Percentiles rank a stretch among this genome's conserved stretches.
phyloP scores from a whole-genome alignment of 1,140 invertebrate species.

The Eupristina koningsbergeri region DNA sequence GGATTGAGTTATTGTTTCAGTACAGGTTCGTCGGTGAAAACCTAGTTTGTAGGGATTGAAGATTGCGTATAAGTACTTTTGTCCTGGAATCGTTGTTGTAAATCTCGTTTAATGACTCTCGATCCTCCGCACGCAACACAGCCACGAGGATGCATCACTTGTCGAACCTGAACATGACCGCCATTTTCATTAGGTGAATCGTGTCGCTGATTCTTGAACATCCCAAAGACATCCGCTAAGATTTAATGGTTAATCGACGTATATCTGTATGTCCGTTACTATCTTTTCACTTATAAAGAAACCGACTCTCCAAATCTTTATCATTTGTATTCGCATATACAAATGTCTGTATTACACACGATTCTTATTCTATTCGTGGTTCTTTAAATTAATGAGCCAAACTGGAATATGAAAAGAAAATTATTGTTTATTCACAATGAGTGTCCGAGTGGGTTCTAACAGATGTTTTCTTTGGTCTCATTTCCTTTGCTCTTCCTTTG shows the following conservation, averaged over 20 bases:
- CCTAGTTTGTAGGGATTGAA: neutral
- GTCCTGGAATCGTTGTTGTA: constrained; percentile 9
- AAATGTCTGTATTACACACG: neutral
- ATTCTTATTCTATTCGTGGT: too few species aligned
- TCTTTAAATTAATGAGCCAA: neutral
- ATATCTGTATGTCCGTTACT: neutral
- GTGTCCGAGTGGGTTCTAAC: neutral
- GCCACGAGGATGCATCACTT: constrained; percentile 8
- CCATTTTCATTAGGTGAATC: constrained; percentile 4
- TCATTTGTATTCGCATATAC: neutral
- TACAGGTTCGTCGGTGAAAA: neutral
- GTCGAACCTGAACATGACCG: neutral
- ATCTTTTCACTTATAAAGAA: neutral
- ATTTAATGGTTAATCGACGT: neutral
- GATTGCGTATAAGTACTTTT: neutral
- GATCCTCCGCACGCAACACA: neutral
- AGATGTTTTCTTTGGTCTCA: too few species aligned
- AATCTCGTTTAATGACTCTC: constrained; percentile 12
- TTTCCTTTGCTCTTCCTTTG: neutral
- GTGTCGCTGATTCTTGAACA: neutral
- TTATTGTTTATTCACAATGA: neutral
- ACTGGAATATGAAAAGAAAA: neutral
- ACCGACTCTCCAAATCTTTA: too few species aligned
- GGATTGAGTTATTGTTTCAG: neutral
- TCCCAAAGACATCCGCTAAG: neutral